Evolutionary conservation across 2,113 vertebrate genomes (phyloP).

Genomic region (Charadrius vociferus): DNA sequence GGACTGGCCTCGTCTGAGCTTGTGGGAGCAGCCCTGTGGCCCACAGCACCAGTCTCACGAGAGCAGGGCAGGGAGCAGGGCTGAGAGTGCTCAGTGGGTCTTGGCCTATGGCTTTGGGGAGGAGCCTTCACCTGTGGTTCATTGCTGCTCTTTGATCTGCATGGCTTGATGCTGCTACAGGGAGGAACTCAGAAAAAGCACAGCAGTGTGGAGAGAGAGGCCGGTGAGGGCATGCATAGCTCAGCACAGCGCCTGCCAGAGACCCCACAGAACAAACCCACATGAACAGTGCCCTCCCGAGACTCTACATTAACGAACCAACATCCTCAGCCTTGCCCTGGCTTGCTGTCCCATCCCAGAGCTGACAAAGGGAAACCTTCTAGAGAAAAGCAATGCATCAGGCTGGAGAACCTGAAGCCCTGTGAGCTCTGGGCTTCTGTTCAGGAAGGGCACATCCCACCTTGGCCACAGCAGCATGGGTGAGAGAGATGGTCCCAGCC

Average conservation of each 20-base stretch:
- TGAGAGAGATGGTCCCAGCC: not conserved
- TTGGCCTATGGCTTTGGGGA: not conserved
- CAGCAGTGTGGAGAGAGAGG: not conserved
- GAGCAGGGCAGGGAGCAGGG: not conserved
- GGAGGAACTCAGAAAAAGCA: not conserved
- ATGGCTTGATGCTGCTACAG: not conserved
- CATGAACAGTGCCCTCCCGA: not conserved
- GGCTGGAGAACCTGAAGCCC: not conserved
- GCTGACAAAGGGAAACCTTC: not conserved
- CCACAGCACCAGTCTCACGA: not conserved
- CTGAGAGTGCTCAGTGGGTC: not conserved
- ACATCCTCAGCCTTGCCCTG: not conserved
- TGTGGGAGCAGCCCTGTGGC: not conserved
- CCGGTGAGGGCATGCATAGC: not conserved
- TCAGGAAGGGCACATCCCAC: accelerated
- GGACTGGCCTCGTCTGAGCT: not conserved
- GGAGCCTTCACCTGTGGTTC: not conserved
- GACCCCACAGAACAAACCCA: not conserved
- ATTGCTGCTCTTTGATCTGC: not conserved
- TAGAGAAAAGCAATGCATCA: not conserved
- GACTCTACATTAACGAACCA: not conserved
- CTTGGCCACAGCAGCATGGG: accelerated
- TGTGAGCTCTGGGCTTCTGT: not conserved
- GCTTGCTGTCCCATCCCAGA: not conserved
- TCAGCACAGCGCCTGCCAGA: not conserved